A percentile compares a stretch with the other conserved stretches of the same genome.
phyloP scores from a whole-genome alignment of 2,888 invertebrate genomes.

The Anorthoa munda region DNA sequence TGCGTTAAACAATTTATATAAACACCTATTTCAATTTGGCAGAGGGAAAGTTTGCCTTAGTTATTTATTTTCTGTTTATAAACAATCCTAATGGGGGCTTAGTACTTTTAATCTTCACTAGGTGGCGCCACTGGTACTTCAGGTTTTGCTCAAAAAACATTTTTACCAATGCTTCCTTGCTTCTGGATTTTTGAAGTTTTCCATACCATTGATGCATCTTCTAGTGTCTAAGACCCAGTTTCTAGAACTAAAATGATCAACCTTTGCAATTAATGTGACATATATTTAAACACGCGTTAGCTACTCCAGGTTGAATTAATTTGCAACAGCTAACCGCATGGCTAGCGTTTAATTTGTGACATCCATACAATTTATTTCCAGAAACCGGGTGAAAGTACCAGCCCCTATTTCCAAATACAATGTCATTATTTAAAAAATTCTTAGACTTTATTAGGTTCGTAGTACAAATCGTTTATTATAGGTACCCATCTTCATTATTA shows the following conservation, averaged over 20 bases:
- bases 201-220: neutral
- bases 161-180: neutral
- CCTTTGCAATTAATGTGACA: neutral
- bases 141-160: neutral
- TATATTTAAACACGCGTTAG: neutral
- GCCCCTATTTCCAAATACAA: conserved; percentile 30
- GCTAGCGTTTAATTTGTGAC: neutral
- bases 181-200: neutral
- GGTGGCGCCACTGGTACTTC: conserved; percentile 13
- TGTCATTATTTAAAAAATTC: conserved; percentile 39
- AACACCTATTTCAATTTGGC: conserved; percentile 64
- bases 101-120: conserved; percentile 18
- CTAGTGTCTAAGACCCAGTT: neutral
- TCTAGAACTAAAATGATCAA: neutral
- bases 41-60: conserved; percentile 54
- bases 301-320: neutral
- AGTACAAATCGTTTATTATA: conserved; percentile 49
- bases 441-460: conserved; percentile 21
- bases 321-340: neutral
- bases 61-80: conserved; percentile 37
- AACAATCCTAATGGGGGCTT: conserved; percentile 16
- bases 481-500: conserved; percentile 4
- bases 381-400: neutral
- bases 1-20: conserved; percentile 48
- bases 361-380: neutral